phyloP scores from a whole-genome alignment of 2,888 invertebrate species.

The Hylaea fasciaria region DNA sequence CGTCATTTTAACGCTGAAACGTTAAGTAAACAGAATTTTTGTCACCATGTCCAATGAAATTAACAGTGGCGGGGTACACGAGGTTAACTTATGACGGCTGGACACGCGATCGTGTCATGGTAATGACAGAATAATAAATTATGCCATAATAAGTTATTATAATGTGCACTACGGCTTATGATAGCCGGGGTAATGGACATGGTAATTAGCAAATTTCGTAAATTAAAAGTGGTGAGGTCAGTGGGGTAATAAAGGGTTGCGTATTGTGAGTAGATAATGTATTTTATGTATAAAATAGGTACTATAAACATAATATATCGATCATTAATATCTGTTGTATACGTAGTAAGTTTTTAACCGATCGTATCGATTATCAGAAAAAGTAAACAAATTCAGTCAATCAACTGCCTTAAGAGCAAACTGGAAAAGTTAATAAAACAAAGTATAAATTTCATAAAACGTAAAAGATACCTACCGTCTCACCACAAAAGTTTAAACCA shows the following conservation, averaged over 20 bases:
- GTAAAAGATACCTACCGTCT: no score
- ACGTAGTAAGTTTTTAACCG: no score
- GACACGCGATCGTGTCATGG: conserved; percentile 78
- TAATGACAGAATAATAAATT: conserved; percentile 85
- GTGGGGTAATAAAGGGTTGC: conserved; percentile 68
- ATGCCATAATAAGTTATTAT: conserved; percentile 83
- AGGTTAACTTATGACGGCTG: conserved; percentile 75
- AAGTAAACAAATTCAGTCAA: no score
- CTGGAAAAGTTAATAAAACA: no score
- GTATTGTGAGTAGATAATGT: background rate
- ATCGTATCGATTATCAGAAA: no score
- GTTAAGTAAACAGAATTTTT: conserved; percentile 82
- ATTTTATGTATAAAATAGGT: background rate
- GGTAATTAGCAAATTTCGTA: conserved; percentile 76
- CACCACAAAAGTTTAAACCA: no score
- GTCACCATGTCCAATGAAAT: conserved; percentile 83
- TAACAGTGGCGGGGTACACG: conserved; percentile 69
- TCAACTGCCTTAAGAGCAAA: no score
- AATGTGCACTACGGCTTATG: conserved; percentile 73
- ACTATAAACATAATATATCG: no score
- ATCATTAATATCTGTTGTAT: no score
- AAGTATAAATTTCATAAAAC: no score
- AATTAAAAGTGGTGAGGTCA: conserved; percentile 64
- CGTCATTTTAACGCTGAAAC: conserved; percentile 65
- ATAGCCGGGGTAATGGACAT: conserved; percentile 64